Evolutionary conservation across 2,888 invertebrate genomes (phyloP).

Genomic region (Metellina segmentata): DNA sequence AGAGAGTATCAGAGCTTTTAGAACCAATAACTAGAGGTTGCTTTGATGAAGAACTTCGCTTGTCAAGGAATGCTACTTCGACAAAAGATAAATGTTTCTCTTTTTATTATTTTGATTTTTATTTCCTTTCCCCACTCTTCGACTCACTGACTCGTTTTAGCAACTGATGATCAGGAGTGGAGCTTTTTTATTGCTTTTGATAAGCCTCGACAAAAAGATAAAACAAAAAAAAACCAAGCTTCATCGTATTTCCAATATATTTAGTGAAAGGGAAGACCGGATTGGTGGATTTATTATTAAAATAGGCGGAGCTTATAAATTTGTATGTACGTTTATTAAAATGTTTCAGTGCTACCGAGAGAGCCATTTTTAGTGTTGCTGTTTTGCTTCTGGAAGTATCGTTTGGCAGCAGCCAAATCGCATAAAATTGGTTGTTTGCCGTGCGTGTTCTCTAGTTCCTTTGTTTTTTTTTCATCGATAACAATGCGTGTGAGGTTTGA

Average conservation of each 20-base stretch:
- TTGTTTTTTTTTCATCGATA: constrained; percentile 41
- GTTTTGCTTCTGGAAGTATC: constrained; percentile 19
- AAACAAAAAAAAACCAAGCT: constrained; percentile 68
- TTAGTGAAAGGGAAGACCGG: constrained; percentile 51
- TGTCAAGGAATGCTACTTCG: constrained; percentile 71
- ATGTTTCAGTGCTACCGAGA: constrained; percentile 39
- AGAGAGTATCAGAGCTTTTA: constrained; percentile 34
- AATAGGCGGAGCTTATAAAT: constrained; percentile 67
- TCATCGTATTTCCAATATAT: constrained; percentile 71
- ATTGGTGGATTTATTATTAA: constrained; percentile 74
- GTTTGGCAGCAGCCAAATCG: constrained; percentile 9
- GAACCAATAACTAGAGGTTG: constrained; percentile 74
- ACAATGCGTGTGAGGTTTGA: constrained; percentile 24
- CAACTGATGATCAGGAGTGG: constrained; percentile 66
- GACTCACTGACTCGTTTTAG: constrained; percentile 29
- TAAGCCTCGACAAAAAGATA: constrained; percentile 64
- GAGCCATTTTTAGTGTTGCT: constrained; percentile 20
- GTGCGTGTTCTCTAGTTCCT: constrained; percentile 2
- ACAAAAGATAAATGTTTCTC: constrained; percentile 65
- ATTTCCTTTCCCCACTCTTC: constrained; percentile 32
- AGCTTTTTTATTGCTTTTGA: constrained; percentile 74
- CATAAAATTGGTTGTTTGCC: constrained; percentile 52
- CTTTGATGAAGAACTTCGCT: constrained; percentile 74
- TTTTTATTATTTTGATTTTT: constrained; percentile 54
- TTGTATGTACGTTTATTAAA: constrained; percentile 71